A percentile compares a stretch with the other conserved stretches of the same genome.
phyloP scores from a whole-genome alignment of 2,888 invertebrate genomes.

The Ashinkailepas kermadecensis region DNA sequence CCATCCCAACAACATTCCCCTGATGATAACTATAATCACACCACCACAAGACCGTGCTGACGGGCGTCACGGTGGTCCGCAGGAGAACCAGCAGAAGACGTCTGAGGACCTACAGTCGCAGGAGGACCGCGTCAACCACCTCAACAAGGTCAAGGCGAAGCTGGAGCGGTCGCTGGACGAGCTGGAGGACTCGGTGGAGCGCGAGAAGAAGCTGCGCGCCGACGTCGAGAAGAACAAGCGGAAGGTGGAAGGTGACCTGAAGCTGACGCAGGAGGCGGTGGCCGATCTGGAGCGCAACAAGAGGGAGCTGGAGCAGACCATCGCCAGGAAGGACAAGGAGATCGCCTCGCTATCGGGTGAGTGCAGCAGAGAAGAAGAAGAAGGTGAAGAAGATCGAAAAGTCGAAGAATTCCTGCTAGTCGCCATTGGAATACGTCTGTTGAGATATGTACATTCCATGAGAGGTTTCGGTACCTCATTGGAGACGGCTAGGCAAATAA shows the following conservation, averaged over 20 bases:
- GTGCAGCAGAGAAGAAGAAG: conserved; percentile 84
- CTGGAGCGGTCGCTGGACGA: conserved; percentile 97
- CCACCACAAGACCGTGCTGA: not conserved
- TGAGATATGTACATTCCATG: too few species aligned
- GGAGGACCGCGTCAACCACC: conserved; percentile 98
- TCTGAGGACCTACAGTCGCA: conserved; percentile 82
- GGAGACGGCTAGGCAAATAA: too few species aligned
- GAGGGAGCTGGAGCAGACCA: conserved; percentile 92
- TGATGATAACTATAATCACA: too few species aligned
- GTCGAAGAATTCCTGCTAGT: too few species aligned
- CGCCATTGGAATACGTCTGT: too few species aligned
- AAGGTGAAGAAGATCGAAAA: not conserved
- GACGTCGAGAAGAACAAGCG: conserved; percentile 98
- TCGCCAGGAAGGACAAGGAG: conserved; percentile 98
- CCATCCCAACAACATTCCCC: too few species aligned
- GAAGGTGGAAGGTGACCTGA: conserved; percentile 98
- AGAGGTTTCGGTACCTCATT: too few species aligned
- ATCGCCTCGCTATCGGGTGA: conserved; percentile 89
- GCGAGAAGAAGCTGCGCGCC: conserved; percentile 95
- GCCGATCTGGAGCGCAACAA: conserved; percentile 95
- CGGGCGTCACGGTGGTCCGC: conserved; percentile 40
- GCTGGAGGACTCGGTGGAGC: conserved; percentile 94
- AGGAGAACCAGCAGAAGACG: conserved; percentile 88
- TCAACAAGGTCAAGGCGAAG: conserved; percentile 98
- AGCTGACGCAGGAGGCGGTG: conserved; percentile 95